Conservation (phyloP, 2,113 vertebrate species). For the Erpornis zantholeuca region DNA sequence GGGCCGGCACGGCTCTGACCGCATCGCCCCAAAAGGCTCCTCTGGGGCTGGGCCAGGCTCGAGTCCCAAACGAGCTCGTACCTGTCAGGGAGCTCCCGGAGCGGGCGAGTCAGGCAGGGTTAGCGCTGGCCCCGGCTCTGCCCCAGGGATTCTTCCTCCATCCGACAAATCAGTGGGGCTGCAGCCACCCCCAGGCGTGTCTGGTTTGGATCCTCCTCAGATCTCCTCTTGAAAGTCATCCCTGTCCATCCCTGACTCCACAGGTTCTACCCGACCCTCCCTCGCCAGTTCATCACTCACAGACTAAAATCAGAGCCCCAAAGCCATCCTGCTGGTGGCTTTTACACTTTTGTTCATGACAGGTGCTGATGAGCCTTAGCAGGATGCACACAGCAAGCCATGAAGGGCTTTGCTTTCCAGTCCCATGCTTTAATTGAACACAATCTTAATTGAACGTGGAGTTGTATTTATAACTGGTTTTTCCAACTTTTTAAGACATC, state of each 20-base stretch:
- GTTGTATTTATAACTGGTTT: neutral
- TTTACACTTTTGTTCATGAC: neutral
- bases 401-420: neutral
- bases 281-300: neutral
- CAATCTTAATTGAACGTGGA: neutral
- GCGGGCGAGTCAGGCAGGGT: neutral
- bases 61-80: neutral
- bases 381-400: neutral
- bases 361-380: neutral
- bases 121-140: too few relatives aligned
- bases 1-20: neutral
- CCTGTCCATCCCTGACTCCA: fast-evolving
- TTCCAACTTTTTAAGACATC: neutral
- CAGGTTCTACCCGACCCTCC: neutral
- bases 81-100: neutral
- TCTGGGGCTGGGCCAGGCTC: neutral
- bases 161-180: fast-evolving
- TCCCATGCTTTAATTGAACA: neutral
- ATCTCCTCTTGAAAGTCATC: neutral
- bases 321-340: neutral
- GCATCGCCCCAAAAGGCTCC: neutral
- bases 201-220: neutral
- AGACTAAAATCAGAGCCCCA: neutral
- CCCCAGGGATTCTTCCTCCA: neutral
- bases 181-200: fast-evolving